These are phyloP conservation scores for Sitta europaea DNA, from an alignment of 2,113 vertebrate species.

Conservation along the genomic window DNA sequence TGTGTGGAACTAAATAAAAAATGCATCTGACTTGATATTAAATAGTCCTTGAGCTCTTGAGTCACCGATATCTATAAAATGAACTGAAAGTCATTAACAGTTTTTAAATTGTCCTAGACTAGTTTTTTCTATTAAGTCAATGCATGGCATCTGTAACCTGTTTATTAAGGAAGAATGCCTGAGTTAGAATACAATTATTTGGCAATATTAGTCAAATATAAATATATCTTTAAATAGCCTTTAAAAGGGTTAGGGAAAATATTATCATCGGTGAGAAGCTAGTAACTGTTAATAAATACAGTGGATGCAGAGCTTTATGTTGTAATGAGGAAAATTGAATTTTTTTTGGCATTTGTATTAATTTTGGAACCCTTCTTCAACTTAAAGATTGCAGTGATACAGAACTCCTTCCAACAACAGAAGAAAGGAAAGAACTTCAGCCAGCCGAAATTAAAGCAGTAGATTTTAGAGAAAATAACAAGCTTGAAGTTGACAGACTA, in stretches of 20 bases:
- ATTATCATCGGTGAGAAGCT: background rate
- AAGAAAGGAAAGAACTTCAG: conserved; percentile 71
- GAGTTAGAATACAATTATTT: background rate
- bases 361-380: conserved; percentile 39
- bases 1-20: background rate
- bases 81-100: background rate
- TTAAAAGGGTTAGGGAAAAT: background rate
- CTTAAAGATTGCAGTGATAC: conserved; percentile 48
- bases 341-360: background rate
- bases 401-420: conserved; percentile 27
- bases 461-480: conserved; percentile 45
- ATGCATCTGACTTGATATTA: background rate
- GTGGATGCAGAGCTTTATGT: background rate
- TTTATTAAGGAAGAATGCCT: background rate
- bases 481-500: conserved; percentile 32
- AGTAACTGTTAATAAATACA: background rate
- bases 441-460: background rate
- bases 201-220: background rate
- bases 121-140: background rate
- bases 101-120: background rate
- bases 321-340: background rate
- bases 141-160: background rate
- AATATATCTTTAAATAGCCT: background rate
- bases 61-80: background rate
- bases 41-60: background rate